Evolutionary conservation across 2,113 vertebrate genomes (phyloP), one percentile per base, ranked within the genome.

Genomic region (Sitta europaea): DNA sequence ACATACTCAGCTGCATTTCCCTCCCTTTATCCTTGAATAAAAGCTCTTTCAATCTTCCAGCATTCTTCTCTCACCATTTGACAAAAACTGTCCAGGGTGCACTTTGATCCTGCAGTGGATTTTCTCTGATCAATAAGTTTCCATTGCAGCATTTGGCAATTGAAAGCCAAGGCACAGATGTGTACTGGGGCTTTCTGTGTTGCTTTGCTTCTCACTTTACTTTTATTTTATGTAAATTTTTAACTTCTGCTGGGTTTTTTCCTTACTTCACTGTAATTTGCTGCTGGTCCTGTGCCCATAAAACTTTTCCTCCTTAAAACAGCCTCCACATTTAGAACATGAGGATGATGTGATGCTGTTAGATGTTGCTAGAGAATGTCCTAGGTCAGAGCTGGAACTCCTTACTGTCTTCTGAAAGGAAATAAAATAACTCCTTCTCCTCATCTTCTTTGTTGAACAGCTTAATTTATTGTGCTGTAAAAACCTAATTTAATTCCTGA

Each of bases 71-170:
- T 10, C 57, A 82, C 29, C 61, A 18, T 59, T 62, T 47, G 43
- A 58, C 36, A 14, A 31, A 63, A 75, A 54, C 14, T 6, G 2
- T 18, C 20, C 8, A 0, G 22, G 2, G 1, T 25, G 9, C 2
- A 2, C 45, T 94, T 66, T n/a, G 22, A 42, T 74, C 43, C 18
- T 67, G 14, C 43, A 22, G 35, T 38, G 86, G 35, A n/a, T 89
- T 66, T 76, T 11, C 43, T 67, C 5, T 47, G 24, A 51, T 47
- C 43, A n/a, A 8, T 48, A 16, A 57, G 6, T 73, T 54, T 73
- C 50, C 38, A 45, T 73, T 79, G 40, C 40, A 81, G 45, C 20
- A 18, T 28, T 68, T 88, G 19, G 42, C 24, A 59, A 40, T 18
- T 3, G 8, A 84, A 50, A 71, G 35, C 22, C 45, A 59, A 65